A percentile compares a stretch with the other conserved stretches of the same genome.
phyloP scores from a whole-genome alignment of 30 jellyfish, hydroid and myxozoan genomes.

The Sanderia malayensis region DNA sequence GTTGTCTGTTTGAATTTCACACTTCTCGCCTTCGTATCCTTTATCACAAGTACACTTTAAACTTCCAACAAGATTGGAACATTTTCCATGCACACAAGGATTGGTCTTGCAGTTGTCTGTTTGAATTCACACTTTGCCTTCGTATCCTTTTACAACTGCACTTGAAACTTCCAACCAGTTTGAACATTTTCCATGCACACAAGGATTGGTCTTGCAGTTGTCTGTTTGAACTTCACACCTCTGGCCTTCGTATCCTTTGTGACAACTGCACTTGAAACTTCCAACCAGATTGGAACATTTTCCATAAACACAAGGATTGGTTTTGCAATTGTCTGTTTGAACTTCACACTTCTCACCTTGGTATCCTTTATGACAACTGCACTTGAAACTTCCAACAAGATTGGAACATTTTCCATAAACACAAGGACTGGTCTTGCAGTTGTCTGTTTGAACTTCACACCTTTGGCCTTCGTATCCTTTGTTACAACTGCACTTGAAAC shows the following conservation, averaged over 20 bases:
- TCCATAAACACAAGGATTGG: conserved; percentile 48
- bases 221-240: conserved; percentile 30
- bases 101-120: conserved; percentile 23
- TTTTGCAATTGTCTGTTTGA: conserved; percentile 16
- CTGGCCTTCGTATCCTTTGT: conserved; percentile 39
- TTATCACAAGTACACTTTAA: conserved; percentile 45
- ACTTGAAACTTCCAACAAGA: conserved; percentile 34
- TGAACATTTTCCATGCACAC: conserved; percentile 46
- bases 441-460: conserved; percentile 32
- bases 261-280: conserved; percentile 39
- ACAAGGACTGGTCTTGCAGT: conserved; percentile 39
- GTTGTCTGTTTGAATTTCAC: conserved; percentile 8
- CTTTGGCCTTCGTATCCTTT: conserved; percentile 28
- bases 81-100: conserved; percentile 54
- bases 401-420: conserved; percentile 32
- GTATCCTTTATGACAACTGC: conserved; percentile 51
- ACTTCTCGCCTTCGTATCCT: conserved; percentile 36
- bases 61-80: conserved; percentile 9
- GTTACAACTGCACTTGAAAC: no score
- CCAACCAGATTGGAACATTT: conserved; percentile 10
- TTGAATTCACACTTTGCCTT: conserved; percentile 15
- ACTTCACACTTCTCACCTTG: conserved; percentile 36
- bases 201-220: conserved; percentile 48
- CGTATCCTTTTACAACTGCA: conserved; percentile 41
- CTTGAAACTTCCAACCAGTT: conserved; percentile 22